Evolutionary conservation across 2,888 invertebrate species (phyloP).

Genomic region (Tipula vernalis): DNA sequence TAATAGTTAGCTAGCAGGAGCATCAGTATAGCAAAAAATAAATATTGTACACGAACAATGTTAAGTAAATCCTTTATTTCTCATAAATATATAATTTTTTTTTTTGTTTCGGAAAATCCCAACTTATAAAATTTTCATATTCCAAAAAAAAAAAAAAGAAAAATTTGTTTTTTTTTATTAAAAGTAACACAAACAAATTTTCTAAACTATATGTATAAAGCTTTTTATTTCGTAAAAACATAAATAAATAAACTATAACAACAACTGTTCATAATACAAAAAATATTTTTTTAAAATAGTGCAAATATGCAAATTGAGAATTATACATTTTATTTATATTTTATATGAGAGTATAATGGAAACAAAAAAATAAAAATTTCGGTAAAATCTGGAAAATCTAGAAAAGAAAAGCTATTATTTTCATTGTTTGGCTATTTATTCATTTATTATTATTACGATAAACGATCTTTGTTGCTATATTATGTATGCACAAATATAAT

Average conservation of each 20-base stretch:
- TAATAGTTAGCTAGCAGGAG: neutral
- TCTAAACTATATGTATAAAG: neutral
- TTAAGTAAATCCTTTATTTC: conserved; percentile 9
- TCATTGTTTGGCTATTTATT: conserved; percentile 1
- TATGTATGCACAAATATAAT: neutral
- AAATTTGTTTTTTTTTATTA: neutral
- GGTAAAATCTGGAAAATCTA: neutral
- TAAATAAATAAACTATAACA: neutral
- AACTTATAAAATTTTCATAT: conserved; percentile 5
- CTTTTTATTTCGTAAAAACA: neutral
- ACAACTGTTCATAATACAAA: neutral
- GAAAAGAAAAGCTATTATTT: conserved; percentile 4
- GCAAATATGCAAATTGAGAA: neutral
- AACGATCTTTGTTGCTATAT: neutral
- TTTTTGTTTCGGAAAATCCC: conserved; percentile 5
- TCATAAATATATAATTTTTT: neutral
- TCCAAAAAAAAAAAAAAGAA: neutral
- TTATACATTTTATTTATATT: neutral
- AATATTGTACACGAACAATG: neutral
- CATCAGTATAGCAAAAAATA: neutral
- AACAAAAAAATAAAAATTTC: neutral
- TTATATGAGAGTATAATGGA: neutral
- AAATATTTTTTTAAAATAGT: neutral
- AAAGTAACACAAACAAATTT: conserved; percentile 4
- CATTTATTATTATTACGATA: neutral